Evolutionary conservation across 92 coral and sea anemone species (phyloP).

Genomic region (Zoanthus sansibaricus): DNA sequence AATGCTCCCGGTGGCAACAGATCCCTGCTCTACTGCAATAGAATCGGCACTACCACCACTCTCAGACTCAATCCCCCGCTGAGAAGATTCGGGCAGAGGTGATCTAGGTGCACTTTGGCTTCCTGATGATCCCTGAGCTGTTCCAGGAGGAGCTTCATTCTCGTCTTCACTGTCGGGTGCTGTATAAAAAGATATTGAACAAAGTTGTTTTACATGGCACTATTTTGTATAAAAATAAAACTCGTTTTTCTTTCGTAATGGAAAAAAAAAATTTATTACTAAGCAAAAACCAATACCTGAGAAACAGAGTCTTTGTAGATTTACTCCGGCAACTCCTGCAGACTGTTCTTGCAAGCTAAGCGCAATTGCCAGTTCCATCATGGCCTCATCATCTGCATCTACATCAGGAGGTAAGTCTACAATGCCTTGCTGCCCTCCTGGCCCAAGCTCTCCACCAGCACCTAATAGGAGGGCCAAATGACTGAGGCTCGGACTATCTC

Average conservation of each 20-base stretch:
- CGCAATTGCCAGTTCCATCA: constrained; percentile 99
- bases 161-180: constrained; percentile 98
- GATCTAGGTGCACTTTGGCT: constrained; percentile 96
- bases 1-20: constrained; percentile 72
- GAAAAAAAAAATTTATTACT: background rate
- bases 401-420: constrained; percentile 93
- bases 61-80: constrained; percentile 85
- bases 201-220: background rate
- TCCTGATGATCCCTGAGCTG: constrained; percentile 89
- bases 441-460: constrained; percentile 74
- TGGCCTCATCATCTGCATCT: constrained; percentile 96
- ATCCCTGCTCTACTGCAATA: constrained; percentile 87
- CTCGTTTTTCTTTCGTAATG: background rate
- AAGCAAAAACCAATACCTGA: constrained; percentile 2
- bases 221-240: background rate
- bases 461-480: constrained; percentile 91
- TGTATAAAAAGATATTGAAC: background rate
- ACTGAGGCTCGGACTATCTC: constrained; percentile 56
- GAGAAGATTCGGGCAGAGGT: constrained; percentile 83
- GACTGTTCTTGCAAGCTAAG: constrained; percentile 97
- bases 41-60: constrained; percentile 99
- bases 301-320: constrained; percentile 22
- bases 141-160: constrained; percentile 85
- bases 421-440: constrained; percentile 75
- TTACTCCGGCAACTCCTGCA: constrained; percentile 55